Percentiles rank a stretch among this genome's conserved stretches.
Conservation (phyloP, 2,797 vertebrate genomes). For the Lepilemur ruficaudatus region DNA sequence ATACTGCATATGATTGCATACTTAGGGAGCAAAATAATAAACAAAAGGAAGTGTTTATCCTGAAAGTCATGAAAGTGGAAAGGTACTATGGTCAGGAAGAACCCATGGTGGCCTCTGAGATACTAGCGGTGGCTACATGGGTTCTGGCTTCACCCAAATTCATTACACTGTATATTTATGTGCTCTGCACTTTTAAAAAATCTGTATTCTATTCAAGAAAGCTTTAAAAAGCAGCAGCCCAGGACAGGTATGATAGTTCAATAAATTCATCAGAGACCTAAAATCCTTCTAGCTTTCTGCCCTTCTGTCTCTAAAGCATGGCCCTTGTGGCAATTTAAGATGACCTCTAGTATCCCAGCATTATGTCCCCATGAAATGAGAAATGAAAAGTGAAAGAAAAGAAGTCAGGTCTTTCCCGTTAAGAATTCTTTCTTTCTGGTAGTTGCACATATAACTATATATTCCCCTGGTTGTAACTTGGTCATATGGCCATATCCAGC, state of each 20-base stretch:
- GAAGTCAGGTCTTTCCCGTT: not conserved
- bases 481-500: not conserved
- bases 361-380: not conserved
- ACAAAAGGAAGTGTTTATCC: not conserved
- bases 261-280: not conserved
- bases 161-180: not conserved
- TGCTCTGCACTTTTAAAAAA: not conserved
- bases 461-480: not conserved
- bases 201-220: constrained; percentile 28
- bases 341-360: not conserved
- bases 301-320: not conserved
- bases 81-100: not conserved
- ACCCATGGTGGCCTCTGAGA: not conserved
- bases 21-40: not conserved
- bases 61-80: not conserved
- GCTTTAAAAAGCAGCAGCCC: not conserved
- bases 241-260: not conserved
- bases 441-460: not conserved
- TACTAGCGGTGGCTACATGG: not conserved
- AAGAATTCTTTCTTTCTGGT: not conserved
- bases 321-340: not conserved
- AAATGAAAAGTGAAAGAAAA: not conserved
- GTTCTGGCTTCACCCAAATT: not conserved
- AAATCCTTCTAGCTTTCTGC: not conserved
- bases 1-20: not conserved